phyloP scores from a whole-genome alignment of 2,797 vertebrate species.

The Chelon auratus region DNA sequence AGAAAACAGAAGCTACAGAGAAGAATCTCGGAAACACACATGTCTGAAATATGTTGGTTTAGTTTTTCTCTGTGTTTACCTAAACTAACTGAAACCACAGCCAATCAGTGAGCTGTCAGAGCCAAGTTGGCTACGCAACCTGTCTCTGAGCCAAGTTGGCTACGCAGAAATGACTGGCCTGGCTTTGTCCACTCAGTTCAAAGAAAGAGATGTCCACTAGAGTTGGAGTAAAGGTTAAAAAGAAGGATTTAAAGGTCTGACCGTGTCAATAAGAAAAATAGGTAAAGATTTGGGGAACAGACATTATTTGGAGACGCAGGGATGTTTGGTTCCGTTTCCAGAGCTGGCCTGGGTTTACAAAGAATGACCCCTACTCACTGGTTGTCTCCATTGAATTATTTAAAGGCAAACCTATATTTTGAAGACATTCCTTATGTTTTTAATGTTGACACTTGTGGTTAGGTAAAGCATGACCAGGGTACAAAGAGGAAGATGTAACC shows the following conservation, averaged over 20 bases:
- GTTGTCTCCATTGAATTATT: too few relatives aligned
- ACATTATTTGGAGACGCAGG: too few relatives aligned
- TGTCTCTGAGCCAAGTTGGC: too few relatives aligned
- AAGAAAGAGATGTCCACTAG: too few relatives aligned
- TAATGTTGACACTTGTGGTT: not conserved
- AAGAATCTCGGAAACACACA: not conserved
- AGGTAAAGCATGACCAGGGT: not conserved
- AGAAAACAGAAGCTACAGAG: not conserved
- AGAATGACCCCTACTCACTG: too few relatives aligned
- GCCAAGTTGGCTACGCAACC: not conserved
- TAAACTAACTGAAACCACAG: not conserved
- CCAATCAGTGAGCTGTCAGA: not conserved
- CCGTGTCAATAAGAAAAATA: too few relatives aligned
- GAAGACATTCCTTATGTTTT: not conserved
- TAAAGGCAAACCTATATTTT: not conserved
- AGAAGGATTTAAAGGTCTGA: too few relatives aligned
- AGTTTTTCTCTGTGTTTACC: constrained; percentile 2
- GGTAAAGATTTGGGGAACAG: too few relatives aligned
- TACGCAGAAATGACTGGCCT: not conserved
- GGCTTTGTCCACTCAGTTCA: fast-evolving
- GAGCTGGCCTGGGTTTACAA: too few relatives aligned
- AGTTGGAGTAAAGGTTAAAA: too few relatives aligned
- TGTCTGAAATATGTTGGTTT: not conserved
- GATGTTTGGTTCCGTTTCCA: too few relatives aligned
- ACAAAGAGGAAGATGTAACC: constrained; percentile 28